Conservation (phyloP, 1,140 invertebrate species). For the Lordiphosa stackelbergi region DNA sequence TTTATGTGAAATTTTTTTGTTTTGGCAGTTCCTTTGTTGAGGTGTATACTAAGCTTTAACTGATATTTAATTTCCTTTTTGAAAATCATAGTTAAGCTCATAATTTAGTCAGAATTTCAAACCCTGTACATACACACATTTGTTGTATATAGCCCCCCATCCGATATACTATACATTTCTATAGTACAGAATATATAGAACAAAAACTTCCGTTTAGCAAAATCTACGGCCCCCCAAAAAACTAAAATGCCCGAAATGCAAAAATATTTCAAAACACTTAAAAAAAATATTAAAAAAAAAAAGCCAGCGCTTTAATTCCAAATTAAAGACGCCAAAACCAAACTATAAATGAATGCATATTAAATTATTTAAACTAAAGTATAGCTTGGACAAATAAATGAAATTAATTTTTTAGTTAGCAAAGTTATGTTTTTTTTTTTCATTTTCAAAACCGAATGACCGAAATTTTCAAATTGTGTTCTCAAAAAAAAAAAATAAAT, state of each 20-base stretch:
- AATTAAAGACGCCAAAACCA: constrained; percentile 51
- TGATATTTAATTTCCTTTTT: too few relatives aligned
- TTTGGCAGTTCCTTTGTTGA: too few relatives aligned
- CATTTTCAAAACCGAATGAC: constrained; percentile 22
- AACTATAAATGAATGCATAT: constrained; percentile 22
- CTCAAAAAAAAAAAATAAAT: constrained; percentile 22
- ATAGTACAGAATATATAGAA: constrained; percentile 36
- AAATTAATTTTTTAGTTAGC: constrained; percentile 61
- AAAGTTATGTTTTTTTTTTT: constrained; percentile 38
- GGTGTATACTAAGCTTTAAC: too few relatives aligned
- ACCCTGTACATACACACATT: constrained; percentile 20
- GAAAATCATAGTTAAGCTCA: too few relatives aligned
- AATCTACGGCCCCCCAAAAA: constrained; percentile 33
- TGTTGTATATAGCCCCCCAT: constrained; percentile 58
- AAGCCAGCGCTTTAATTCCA: constrained; percentile 56
- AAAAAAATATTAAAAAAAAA: constrained; percentile 9
- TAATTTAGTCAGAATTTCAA: constrained; percentile 1
- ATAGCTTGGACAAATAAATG: constrained; percentile 5
- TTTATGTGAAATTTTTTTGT: too few relatives aligned
- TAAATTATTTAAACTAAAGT: constrained; percentile 45
- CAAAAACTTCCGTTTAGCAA: constrained; percentile 64
- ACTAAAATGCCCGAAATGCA: constrained; percentile 29
- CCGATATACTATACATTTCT: constrained; percentile 5
- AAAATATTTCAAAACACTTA: constrained; percentile 10
- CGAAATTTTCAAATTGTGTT: background rate